Base-by-base conservation (phyloP, 2,797 vertebrate genomes). In the Arctocebus calabarensis region DNA sequence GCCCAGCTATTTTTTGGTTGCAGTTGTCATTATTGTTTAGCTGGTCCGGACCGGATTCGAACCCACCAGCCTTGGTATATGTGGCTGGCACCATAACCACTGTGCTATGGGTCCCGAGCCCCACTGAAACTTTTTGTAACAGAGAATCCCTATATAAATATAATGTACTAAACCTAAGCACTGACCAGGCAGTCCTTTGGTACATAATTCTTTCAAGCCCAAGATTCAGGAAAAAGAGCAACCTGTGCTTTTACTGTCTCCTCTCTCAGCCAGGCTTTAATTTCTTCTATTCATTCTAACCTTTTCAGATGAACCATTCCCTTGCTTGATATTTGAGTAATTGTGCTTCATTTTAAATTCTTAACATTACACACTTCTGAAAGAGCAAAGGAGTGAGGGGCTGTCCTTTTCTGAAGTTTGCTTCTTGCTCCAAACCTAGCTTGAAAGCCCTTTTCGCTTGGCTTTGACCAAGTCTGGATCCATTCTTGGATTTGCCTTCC, bases 131-230 rank as follows among this genome's bases (percentile, higher is more conserved):
- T 14, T 37, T 75, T 64, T 74, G 34, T 77, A 84, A 81, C 55
- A 77, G 74, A 94, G 68, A 70, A 93, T 22, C n/a, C 66, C 13
- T 85, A 52, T 68, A 43, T 70, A 93, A 94, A 82, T 40, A 88
- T 70, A 92, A 77, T 48, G 12, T 37, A 77, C 64, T 90, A 81
- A 86, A 89, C 43, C 43, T 57, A 83, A 88, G 78, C 14, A 74
- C 77, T 59, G 93, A 77, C 82, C 57, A 77, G 73, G 11, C n/a
- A 82, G n/a, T 84, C 32, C 61, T 7, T 89, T 75, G 27, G 13
- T 71, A 45, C 57, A 29, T 52, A 89, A 86, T 92, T 89, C 61
- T 81, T 64, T 84, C 34, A 90, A 90, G n/a, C 11, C 27, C 70
- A 88, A 90, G 61, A 45, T n/a, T 73, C 62, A 57, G 75, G 66